These are phyloP conservation scores for Plemyria rubiginata DNA, from an alignment of 2,888 invertebrate species.

Conservation along the genomic window DNA sequence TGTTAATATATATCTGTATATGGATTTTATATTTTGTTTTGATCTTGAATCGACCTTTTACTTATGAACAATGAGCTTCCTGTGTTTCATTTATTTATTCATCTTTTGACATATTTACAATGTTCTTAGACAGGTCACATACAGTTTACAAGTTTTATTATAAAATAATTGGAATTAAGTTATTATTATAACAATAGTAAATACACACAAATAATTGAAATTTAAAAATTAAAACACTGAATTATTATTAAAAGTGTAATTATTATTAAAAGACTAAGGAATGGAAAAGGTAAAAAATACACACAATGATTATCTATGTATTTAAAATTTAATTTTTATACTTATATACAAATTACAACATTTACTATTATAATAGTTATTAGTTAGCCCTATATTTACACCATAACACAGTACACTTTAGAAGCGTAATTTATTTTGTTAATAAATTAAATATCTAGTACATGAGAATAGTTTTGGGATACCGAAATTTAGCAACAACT, in stretches of 20 bases:
- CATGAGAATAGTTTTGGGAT: conserved; percentile 78
- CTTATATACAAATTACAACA: conserved; percentile 86
- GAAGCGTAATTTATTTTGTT: conserved; percentile 80
- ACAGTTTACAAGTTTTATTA: too few relatives aligned
- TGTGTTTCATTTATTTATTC: too few relatives aligned
- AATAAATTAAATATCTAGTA: conserved; percentile 64
- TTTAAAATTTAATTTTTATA: conserved; percentile 85
- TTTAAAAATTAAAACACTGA: too few relatives aligned
- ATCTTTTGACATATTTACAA: too few relatives aligned
- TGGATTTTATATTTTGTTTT: conserved; percentile 57
- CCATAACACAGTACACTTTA: conserved; percentile 82
- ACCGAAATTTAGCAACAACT: conserved; percentile 63
- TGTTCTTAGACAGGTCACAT: too few relatives aligned
- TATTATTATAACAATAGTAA: too few relatives aligned
- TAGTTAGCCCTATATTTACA: conserved; percentile 84
- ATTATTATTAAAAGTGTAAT: too few relatives aligned
- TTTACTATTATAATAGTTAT: conserved; percentile 83
- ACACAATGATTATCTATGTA: conserved; percentile 81
- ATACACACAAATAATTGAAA: too few relatives aligned
- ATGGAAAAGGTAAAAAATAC: conserved; percentile 56
- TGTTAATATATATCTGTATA: conserved; percentile 66
- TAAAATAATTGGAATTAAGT: too few relatives aligned
- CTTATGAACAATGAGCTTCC: too few relatives aligned
- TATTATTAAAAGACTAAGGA: neutral
- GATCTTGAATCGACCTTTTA: conserved; percentile 39